A percentile compares a stretch with the other conserved stretches of the same genome.
Conservation (phyloP, 2,888 invertebrate genomes). For the Disparrhopalites patrizii region DNA sequence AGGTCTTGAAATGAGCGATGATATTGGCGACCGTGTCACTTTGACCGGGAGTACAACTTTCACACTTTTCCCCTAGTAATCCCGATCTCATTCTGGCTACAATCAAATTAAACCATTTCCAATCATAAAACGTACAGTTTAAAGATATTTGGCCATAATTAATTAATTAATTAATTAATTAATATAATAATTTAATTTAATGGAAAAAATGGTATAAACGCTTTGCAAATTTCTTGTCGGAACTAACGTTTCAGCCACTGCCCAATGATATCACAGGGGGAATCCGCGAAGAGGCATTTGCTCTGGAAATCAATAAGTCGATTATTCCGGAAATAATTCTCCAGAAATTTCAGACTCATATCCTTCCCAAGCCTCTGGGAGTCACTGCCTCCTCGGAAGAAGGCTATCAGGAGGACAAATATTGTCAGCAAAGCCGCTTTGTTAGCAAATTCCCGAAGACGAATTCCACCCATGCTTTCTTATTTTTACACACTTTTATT, state of each 20-base stretch:
- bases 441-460: not conserved
- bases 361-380: not conserved
- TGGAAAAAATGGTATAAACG: no score
- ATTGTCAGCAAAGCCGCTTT: not conserved
- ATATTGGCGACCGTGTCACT: not conserved
- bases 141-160: no score
- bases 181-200: no score
- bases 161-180: no score
- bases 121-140: no score
- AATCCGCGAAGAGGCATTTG: constrained; percentile 6
- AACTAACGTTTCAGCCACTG: constrained; percentile 19
- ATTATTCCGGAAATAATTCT: constrained; percentile 4
- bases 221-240: no score
- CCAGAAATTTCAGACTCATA: not conserved
- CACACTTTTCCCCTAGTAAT: constrained; percentile 4
- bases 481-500: not conserved
- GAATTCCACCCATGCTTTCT: not conserved
- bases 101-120: not conserved
- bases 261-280: constrained; percentile 13
- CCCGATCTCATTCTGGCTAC: constrained; percentile 1
- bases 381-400: not conserved
- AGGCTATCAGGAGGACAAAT: not conserved
- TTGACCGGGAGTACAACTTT: not conserved
- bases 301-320: not conserved
- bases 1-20: not conserved